Conservation (phyloP, 2,797 vertebrate species). For the Ceyx erithaca region DNA sequence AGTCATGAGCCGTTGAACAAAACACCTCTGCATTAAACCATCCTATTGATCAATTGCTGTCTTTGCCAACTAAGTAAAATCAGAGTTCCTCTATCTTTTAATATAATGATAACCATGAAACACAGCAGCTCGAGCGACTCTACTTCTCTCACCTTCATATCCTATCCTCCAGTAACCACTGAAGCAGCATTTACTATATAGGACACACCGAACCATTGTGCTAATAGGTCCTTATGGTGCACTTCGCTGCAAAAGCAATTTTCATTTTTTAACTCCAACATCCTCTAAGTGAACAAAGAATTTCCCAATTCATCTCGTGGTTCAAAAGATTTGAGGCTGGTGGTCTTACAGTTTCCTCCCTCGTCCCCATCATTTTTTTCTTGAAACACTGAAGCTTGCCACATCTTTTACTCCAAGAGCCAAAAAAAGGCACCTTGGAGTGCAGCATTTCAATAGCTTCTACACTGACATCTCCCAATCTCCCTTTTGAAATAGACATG, state of each 20-base stretch:
- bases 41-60: background rate
- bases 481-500: background rate
- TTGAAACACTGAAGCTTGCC: background rate
- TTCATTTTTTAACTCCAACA: slow-evolving; percentile 66
- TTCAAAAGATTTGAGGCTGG: background rate
- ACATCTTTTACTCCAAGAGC: background rate
- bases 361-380: background rate
- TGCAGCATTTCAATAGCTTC: background rate
- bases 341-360: background rate
- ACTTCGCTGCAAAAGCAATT: slow-evolving; percentile 68
- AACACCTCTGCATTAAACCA: background rate
- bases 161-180: slow-evolving; percentile 40
- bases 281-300: slow-evolving; percentile 25
- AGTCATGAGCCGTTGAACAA: background rate
- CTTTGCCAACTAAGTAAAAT: slow-evolving; percentile 50
- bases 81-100: slow-evolving; percentile 6
- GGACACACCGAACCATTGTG: slow-evolving; percentile 41
- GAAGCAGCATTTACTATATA: slow-evolving; percentile 56
- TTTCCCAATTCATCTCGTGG: background rate
- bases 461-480: background rate
- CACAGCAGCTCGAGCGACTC: slow-evolving; percentile 1
- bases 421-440: background rate
- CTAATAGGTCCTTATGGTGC: slow-evolving; percentile 62
- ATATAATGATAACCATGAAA: background rate
- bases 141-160: slow-evolving; percentile 59